Conservation (phyloP, 2,888 invertebrate species). For the Schizotus pectinicornis region DNA sequence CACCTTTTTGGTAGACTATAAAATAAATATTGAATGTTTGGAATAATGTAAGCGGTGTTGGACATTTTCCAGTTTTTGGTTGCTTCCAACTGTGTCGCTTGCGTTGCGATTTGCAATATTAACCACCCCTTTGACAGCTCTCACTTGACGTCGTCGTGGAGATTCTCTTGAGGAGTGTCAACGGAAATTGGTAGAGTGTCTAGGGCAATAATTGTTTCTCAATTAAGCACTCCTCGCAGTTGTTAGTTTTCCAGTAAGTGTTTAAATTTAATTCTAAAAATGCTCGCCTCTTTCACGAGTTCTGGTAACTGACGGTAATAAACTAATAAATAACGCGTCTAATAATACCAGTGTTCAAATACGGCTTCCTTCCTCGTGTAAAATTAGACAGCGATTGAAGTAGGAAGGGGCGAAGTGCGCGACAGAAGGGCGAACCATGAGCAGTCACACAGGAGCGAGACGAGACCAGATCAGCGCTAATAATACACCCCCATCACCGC, state of each 20-base stretch:
- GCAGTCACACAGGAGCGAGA: slow-evolving; percentile 36
- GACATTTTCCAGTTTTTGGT: too few relatives aligned
- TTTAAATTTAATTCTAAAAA: slow-evolving; percentile 47
- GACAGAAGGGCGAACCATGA: slow-evolving; percentile 40
- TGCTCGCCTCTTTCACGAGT: slow-evolving; percentile 41
- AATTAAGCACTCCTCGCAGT: not conserved
- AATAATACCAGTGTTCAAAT: slow-evolving; percentile 50
- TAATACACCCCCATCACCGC: slow-evolving; percentile 43
- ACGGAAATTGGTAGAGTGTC: too few relatives aligned
- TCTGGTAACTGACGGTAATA: slow-evolving; percentile 49
- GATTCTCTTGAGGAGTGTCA: too few relatives aligned
- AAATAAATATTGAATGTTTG: too few relatives aligned
- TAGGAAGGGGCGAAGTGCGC: slow-evolving; percentile 37
- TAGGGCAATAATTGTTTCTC: too few relatives aligned
- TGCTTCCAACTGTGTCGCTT: too few relatives aligned
- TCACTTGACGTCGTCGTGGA: too few relatives aligned
- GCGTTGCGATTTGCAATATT: too few relatives aligned
- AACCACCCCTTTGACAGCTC: too few relatives aligned
- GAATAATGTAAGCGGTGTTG: too few relatives aligned
- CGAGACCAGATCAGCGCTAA: slow-evolving; percentile 42
- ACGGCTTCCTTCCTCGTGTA: slow-evolving; percentile 51
- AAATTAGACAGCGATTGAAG: slow-evolving; percentile 48
- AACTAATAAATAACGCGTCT: slow-evolving; percentile 53
- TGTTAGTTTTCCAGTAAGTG: slow-evolving; percentile 19
- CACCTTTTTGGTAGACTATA: too few relatives aligned